Conservation (phyloP, 2,113 vertebrate species). For the Cryptotis parvus region DNA sequence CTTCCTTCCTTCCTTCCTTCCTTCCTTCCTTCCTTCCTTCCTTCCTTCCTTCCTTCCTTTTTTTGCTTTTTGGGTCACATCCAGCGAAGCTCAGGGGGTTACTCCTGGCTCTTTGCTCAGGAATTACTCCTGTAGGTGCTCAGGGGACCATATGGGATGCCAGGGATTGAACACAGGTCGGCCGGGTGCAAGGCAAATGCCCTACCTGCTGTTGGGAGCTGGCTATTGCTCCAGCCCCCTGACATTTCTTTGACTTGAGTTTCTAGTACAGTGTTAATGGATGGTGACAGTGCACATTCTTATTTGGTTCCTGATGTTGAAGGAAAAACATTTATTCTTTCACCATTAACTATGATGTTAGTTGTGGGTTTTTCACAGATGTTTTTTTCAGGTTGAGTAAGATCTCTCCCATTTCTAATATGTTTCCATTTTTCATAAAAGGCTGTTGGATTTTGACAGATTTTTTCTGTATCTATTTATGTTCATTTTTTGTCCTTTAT, state of each 20-base stretch:
- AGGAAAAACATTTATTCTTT: conserved; percentile 2
- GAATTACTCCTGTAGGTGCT: too few species aligned
- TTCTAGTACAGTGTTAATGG: neutral
- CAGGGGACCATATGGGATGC: too few species aligned
- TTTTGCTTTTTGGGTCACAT: too few species aligned
- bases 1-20: too few species aligned
- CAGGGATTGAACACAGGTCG: too few species aligned
- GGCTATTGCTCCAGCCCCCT: neutral
- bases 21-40: too few species aligned
- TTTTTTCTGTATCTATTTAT: conserved; percentile 21
- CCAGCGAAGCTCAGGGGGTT: too few species aligned
- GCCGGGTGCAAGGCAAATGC: too few species aligned
- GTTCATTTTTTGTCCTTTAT: conserved; percentile 38
- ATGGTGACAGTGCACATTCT: conserved; percentile 11
- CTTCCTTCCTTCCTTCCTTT: too few species aligned
- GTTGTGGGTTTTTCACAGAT: conserved; percentile 20
- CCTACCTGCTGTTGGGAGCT: too few species aligned
- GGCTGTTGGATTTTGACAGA: neutral
- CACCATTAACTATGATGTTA: neutral
- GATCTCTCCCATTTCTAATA: conserved; percentile 43
- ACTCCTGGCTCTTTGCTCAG: too few species aligned
- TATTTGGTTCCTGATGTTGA: neutral
- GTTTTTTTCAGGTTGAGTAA: conserved; percentile 17
- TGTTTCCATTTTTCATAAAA: conserved; percentile 1
- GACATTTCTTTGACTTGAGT: neutral